Conservation (phyloP, 2,113 vertebrate species). For the Gadus chalcogrammus region DNA sequence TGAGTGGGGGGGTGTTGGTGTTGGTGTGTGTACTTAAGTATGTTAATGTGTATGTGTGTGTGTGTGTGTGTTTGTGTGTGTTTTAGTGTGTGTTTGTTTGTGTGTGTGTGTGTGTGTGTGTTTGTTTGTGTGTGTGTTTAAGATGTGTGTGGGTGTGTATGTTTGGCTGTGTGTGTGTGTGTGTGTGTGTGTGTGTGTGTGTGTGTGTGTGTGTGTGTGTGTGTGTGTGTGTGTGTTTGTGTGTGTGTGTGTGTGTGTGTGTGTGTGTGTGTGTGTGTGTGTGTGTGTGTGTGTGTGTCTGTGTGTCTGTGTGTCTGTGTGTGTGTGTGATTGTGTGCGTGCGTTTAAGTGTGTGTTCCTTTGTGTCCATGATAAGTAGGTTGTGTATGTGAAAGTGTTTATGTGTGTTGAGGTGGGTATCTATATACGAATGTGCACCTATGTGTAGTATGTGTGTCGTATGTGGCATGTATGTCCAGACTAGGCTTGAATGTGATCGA, state of each 20-base stretch:
- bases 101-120: background rate
- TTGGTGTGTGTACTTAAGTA: too few species aligned
- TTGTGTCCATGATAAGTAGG: too few species aligned
- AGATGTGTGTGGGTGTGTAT: too few species aligned
- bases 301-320: conserved; percentile 23
- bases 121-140: too few species aligned
- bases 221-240: conserved; percentile 24
- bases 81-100: conserved; percentile 24
- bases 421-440: background rate
- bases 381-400: conserved; percentile 1
- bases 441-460: background rate
- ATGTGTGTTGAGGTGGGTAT: background rate
- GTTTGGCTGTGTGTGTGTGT: too few species aligned
- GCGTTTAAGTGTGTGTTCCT: background rate
- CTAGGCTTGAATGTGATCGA: conserved; percentile 52
- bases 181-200: too few species aligned
- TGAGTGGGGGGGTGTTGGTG: background rate
- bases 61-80: conserved; percentile 25
- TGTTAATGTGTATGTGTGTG: too few species aligned
- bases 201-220: conserved; percentile 30
- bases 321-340: background rate
- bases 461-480: conserved; percentile 27
- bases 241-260: background rate
- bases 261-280: too few species aligned
- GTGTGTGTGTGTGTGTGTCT: conserved; percentile 30